Conservation (phyloP, 2,113 vertebrate species). For the Spheniscus mendiculus region DNA sequence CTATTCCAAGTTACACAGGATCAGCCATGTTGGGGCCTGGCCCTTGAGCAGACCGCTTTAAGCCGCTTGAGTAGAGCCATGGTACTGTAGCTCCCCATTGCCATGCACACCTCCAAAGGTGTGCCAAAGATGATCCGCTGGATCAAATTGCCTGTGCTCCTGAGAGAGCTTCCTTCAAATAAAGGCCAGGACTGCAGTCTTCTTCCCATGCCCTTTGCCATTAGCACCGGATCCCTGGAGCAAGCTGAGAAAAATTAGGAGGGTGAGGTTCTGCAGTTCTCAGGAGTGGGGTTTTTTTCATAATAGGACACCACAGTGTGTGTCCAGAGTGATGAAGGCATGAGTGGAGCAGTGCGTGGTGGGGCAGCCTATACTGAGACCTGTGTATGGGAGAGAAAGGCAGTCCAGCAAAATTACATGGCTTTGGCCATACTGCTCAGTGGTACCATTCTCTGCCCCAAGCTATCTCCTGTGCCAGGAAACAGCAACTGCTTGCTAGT, state of each 20-base stretch:
- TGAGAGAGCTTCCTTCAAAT: background rate
- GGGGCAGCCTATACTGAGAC: background rate
- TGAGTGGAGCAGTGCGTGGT: accelerated
- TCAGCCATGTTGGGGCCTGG: background rate
- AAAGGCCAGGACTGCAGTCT: background rate
- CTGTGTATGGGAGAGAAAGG: background rate
- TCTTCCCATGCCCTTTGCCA: background rate
- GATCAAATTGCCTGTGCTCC: background rate
- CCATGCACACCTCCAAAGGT: background rate
- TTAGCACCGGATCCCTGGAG: background rate
- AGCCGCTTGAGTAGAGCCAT: background rate
- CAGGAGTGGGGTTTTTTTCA: background rate
- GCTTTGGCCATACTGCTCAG: background rate
- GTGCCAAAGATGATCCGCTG: background rate
- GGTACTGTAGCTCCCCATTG: background rate
- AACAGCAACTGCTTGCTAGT: background rate
- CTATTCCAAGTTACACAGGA: background rate
- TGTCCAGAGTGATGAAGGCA: background rate
- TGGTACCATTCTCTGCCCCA: background rate
- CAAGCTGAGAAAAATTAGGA: background rate
- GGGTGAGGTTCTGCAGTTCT: background rate
- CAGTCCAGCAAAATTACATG: background rate
- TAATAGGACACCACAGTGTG: accelerated
- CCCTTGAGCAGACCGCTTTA: background rate
- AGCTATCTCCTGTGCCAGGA: background rate